Percentiles rank a stretch among this genome's conserved stretches.
phyloP scores from a whole-genome alignment of 1,140 invertebrate species.

The Pogonomyrmex barbatus region DNA sequence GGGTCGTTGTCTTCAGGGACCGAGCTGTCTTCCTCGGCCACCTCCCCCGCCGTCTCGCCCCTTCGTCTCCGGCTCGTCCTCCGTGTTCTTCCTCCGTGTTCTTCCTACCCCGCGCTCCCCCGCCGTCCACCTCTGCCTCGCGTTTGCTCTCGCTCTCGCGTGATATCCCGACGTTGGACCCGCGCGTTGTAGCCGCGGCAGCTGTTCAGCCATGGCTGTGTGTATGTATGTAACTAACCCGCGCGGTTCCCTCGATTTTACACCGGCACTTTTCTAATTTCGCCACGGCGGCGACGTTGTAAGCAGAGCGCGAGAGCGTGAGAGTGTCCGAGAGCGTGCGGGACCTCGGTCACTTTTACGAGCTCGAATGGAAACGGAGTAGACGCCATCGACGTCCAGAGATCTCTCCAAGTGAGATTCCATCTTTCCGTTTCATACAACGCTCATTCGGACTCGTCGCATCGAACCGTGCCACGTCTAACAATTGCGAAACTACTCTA shows the following conservation, averaged over 20 bases:
- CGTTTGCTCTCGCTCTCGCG: slow-evolving; percentile 70
- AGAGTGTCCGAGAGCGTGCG: slow-evolving; percentile 37
- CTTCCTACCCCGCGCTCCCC: neutral
- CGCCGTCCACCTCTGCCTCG: neutral
- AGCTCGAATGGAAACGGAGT: slow-evolving; percentile 50
- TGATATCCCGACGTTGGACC: slow-evolving; percentile 74
- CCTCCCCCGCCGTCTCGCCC: neutral
- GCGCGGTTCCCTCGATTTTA: slow-evolving; percentile 71
- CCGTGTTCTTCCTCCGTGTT: neutral
- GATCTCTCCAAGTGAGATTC: neutral
- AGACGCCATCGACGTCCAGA: neutral
- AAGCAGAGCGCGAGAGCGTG: slow-evolving; percentile 38
- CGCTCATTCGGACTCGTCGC: neutral
- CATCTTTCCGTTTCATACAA: neutral
- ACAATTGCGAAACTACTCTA: too few relatives aligned
- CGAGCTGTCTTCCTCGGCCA: slow-evolving; percentile 30
- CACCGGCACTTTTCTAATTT: slow-evolving; percentile 82
- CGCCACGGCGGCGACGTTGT: slow-evolving; percentile 37
- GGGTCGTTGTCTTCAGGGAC: slow-evolving; percentile 78
- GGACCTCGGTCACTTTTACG: slow-evolving; percentile 63
- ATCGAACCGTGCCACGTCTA: neutral
- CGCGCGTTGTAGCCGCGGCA: slow-evolving; percentile 62
- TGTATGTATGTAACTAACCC: slow-evolving; percentile 61
- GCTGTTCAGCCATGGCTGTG: slow-evolving; percentile 56
- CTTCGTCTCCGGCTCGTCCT: neutral